phyloP scores from a whole-genome alignment of 2,888 invertebrate species.

The Drosophila stalkeri region DNA sequence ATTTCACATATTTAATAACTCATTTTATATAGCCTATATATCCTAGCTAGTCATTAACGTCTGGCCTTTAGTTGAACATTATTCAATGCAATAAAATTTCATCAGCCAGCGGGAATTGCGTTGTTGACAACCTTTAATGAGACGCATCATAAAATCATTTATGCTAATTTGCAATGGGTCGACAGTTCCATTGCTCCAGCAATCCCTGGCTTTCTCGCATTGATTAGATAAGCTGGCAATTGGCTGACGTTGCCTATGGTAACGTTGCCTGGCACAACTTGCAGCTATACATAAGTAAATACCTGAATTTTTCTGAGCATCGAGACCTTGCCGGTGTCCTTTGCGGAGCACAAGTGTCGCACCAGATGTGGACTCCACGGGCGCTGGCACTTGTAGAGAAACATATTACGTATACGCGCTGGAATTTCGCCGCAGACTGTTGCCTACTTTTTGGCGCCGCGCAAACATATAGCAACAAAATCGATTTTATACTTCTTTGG shows the following conservation, averaged over 20 bases:
- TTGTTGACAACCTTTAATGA: slow-evolving; percentile 45
- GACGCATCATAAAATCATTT: slow-evolving; percentile 59
- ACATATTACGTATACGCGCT: slow-evolving; percentile 70
- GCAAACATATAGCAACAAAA: slow-evolving; percentile 35
- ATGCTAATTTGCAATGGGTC: slow-evolving; percentile 52
- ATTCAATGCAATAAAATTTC: slow-evolving; percentile 38
- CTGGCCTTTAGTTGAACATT: slow-evolving; percentile 9
- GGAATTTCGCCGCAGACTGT: slow-evolving; percentile 37
- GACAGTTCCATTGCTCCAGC: not conserved
- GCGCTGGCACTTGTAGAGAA: slow-evolving; percentile 68
- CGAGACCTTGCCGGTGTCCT: slow-evolving; percentile 23
- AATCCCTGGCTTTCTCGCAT: not conserved
- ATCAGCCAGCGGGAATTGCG: slow-evolving; percentile 53
- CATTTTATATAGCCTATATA: not conserved
- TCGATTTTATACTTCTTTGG: slow-evolving; percentile 43
- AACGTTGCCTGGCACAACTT: slow-evolving; percentile 13
- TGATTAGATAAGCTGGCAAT: slow-evolving; percentile 54
- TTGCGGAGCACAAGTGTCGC: slow-evolving; percentile 41
- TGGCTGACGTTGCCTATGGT: slow-evolving; percentile 35
- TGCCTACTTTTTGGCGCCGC: slow-evolving; percentile 65
- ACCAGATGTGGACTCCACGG: slow-evolving; percentile 44
- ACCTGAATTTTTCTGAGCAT: slow-evolving; percentile 70
- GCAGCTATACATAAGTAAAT: slow-evolving; percentile 11
- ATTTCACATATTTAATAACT: not conserved
- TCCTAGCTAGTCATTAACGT: slow-evolving; percentile 2